Conservation (phyloP, 2,113 vertebrate species). For the Amblyornis subalaris region DNA sequence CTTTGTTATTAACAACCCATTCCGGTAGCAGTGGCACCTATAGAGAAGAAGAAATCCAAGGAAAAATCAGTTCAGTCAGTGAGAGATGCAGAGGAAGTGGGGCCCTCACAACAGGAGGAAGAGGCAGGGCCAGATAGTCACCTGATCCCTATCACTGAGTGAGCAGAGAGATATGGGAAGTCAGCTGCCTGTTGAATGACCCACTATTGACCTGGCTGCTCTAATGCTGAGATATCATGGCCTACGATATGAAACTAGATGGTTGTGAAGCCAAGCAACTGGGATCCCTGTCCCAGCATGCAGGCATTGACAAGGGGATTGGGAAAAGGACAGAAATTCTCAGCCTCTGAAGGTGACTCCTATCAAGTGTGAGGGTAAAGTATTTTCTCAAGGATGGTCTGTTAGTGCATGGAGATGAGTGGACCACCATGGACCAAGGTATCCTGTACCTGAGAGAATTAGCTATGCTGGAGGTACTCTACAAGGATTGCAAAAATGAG, state of each 20-base stretch:
- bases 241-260: too few relatives aligned
- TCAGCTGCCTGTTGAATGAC: neutral
- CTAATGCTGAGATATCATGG: neutral
- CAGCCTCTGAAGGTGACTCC: neutral
- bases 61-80: neutral
- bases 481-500: neutral
- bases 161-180: neutral
- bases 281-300: neutral
- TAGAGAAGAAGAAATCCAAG: neutral
- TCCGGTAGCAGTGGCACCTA: neutral
- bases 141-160: neutral
- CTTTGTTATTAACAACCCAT: neutral
- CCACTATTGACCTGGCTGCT: neutral
- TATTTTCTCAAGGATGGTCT: neutral
- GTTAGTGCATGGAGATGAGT: fast-evolving
- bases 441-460: neutral
- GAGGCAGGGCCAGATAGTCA: neutral
- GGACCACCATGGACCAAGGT: neutral
- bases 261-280: neutral
- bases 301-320: neutral
- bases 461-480: neutral
- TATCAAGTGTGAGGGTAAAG: neutral
- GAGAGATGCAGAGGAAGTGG: neutral
- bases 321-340: neutral
- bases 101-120: too few relatives aligned